These are phyloP conservation scores for Rotaria magnacalcarata DNA, from an alignment of 2,888 invertebrate genomes.

Conservation along the genomic window DNA sequence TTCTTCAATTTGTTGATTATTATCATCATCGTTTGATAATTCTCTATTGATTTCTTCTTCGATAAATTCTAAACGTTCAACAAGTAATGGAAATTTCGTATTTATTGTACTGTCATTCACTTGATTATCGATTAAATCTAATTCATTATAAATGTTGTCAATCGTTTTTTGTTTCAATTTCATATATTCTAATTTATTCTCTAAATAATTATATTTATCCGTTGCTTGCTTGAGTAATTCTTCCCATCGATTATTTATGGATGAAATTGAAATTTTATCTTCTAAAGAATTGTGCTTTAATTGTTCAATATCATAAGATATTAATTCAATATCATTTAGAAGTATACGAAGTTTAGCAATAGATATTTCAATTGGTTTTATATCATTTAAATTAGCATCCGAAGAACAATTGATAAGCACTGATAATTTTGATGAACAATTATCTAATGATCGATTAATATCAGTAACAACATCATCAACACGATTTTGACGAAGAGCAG, in stretches of 20 bases:
- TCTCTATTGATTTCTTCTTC: neutral
- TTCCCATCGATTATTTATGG: neutral
- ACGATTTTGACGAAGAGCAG: constrained; percentile 26
- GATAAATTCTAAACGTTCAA: neutral
- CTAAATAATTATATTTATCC: neutral
- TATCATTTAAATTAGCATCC: neutral
- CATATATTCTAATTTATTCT: neutral
- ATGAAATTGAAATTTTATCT: neutral
- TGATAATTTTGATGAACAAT: neutral
- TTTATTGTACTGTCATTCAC: neutral
- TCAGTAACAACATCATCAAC: neutral
- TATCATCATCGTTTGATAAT: neutral
- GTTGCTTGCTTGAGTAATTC: neutral
- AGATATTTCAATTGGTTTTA: neutral
- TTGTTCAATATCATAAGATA: constrained; percentile 28
- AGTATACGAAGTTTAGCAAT: neutral
- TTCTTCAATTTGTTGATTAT: neutral
- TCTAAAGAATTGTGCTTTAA: neutral
- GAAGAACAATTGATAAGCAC: neutral
- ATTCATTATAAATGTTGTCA: neutral
- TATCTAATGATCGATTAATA: neutral
- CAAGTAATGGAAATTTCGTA: neutral
- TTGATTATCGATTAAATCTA: neutral
- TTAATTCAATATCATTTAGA: constrained; percentile 33
- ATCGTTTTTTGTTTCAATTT: neutral